phyloP scores from a whole-genome alignment of 2,797 vertebrate species.

The Petrocephalus schoutedeni region DNA sequence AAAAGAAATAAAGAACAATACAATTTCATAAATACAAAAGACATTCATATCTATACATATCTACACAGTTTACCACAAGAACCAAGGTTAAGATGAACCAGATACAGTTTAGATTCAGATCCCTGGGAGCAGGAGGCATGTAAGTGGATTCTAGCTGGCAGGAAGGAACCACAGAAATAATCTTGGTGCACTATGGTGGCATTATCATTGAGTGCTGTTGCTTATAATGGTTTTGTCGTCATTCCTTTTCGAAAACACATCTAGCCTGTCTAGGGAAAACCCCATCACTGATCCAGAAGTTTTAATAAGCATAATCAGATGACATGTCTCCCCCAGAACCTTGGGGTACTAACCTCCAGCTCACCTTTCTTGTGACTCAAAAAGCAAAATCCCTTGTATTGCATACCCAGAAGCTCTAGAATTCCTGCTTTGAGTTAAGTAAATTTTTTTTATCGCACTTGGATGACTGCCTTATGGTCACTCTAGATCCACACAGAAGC shows the following conservation, averaged over 20 bases:
- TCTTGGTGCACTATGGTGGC: not conserved
- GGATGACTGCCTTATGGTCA: not conserved
- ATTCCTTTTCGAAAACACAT: not conserved
- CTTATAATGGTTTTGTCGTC: not conserved
- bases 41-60: not conserved
- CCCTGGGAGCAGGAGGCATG: not conserved
- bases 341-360: conserved; percentile 49
- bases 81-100: not conserved
- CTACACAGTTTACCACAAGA: not conserved
- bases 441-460: not conserved
- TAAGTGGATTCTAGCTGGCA: not conserved
- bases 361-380: conserved; percentile 63
- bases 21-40: not conserved
- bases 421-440: not conserved
- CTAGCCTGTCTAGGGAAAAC: not conserved
- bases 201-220: not conserved
- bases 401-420: not conserved
- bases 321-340: conserved; percentile 25
- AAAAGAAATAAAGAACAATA: not conserved
- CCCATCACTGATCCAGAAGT: not conserved
- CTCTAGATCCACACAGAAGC: not conserved
- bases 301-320: not conserved
- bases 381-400: not conserved
- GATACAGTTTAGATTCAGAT: not conserved
- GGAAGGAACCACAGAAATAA: not conserved